Evolutionary conservation across 2,797 vertebrate species (phyloP).

Genomic region (Danio kyathit): DNA sequence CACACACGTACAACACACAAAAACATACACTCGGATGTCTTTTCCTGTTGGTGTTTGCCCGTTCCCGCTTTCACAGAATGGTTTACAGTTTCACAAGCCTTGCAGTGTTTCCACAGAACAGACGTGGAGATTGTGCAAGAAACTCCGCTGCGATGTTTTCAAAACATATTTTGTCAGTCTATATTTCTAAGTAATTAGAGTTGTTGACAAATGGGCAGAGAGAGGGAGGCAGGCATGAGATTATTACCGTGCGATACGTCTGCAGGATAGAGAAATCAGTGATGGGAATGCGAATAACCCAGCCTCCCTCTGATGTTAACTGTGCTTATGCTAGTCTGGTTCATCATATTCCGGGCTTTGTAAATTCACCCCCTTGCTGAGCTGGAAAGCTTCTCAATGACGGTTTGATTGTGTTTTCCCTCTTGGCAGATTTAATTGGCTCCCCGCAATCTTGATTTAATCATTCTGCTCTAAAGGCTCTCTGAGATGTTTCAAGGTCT

Average conservation of each 20-base stretch:
- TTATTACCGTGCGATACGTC: constrained; percentile 28
- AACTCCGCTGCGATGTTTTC: background rate
- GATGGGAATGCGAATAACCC: background rate
- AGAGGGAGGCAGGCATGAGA: constrained; percentile 18
- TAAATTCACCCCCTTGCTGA: constrained; percentile 14
- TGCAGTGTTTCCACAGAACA: constrained; percentile 72
- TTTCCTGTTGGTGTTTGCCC: constrained; percentile 65
- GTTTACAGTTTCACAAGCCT: constrained; percentile 73
- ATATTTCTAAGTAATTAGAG: constrained; percentile 35
- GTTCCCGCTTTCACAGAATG: constrained; percentile 67
- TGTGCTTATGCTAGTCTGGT: constrained; percentile 3
- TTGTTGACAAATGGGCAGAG: constrained; percentile 22
- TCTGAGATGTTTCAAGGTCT: constrained; percentile 24
- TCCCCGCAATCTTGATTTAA: constrained; percentile 26
- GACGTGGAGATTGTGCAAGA: constrained; percentile 70
- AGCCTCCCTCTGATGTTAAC: constrained; percentile 1
- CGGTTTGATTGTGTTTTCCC: constrained; percentile 28
- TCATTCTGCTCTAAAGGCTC: constrained; percentile 20
- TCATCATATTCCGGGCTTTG: constrained; percentile 23
- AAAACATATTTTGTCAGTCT: constrained; percentile 1
- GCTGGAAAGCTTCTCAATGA: background rate
- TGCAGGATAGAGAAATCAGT: constrained; percentile 14
- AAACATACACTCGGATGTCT: constrained; percentile 37
- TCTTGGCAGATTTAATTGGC: constrained; percentile 29
- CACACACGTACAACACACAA: constrained; percentile 49